These are phyloP conservation scores for Nemotelus nigrinus DNA, from an alignment of 2,888 invertebrate species.

Conservation along the genomic window DNA sequence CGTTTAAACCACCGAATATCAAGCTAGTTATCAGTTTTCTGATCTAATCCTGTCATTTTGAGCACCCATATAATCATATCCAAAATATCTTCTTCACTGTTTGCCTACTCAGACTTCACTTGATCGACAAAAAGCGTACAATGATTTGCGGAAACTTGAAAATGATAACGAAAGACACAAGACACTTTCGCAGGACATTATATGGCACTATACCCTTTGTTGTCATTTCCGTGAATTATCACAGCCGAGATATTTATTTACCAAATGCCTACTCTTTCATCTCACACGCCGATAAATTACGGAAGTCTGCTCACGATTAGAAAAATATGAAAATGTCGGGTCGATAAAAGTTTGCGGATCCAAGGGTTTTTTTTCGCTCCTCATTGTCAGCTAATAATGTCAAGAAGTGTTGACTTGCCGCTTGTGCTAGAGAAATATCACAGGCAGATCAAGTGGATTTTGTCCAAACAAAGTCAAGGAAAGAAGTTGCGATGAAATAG, in stretches of 20 bases:
- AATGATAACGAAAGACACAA: constrained; percentile 6
- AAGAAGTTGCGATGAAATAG: neutral
- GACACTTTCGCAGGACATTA: neutral
- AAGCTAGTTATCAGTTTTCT: too few relatives aligned
- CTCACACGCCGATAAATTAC: neutral
- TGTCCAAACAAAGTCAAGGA: neutral
- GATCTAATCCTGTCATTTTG: too few relatives aligned
- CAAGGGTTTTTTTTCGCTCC: constrained; percentile 12
- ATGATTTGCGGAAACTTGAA: too few relatives aligned
- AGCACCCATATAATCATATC: too few relatives aligned
- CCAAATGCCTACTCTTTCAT: neutral
- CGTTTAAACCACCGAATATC: too few relatives aligned
- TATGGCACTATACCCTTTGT: constrained; percentile 4
- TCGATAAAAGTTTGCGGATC: constrained; percentile 29
- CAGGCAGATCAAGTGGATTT: constrained; percentile 4
- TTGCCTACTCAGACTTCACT: too few relatives aligned
- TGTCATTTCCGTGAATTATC: neutral
- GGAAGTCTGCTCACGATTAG: constrained; percentile 11
- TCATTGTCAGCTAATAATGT: constrained; percentile 25
- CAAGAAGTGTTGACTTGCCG: constrained; percentile 26
- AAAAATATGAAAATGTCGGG: constrained; percentile 31
- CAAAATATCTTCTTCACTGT: too few relatives aligned
- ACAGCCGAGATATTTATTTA: neutral
- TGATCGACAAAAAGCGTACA: too few relatives aligned
- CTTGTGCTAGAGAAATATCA: constrained; percentile 20